Percentiles rank a stretch among this genome's conserved stretches.
phyloP scores from a whole-genome alignment of 1,140 invertebrate species.

The Theocolax elegans region DNA sequence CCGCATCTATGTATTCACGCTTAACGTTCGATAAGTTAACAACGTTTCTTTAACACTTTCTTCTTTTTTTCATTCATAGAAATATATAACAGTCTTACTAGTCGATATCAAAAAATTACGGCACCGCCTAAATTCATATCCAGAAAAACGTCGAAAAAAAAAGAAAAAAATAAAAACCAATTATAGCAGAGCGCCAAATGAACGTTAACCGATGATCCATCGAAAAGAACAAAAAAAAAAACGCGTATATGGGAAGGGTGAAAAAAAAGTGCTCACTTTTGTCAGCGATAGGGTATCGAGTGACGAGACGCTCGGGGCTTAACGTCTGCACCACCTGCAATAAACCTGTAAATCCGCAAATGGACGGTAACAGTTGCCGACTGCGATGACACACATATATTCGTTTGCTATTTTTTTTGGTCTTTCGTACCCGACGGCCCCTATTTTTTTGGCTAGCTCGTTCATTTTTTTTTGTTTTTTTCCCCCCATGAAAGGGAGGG shows the following conservation, averaged over 20 bases:
- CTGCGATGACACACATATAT: slow-evolving; percentile 9
- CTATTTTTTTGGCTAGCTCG: neutral
- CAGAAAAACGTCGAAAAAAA: no score
- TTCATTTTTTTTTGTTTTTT: neutral
- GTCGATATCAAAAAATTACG: no score
- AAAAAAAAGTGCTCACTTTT: slow-evolving; percentile 24
- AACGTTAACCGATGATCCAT: slow-evolving; percentile 30
- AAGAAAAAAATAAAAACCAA: no score
- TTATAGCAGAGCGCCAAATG: no score
- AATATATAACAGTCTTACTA: no score
- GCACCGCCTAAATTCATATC: no score
- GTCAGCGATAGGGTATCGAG: slow-evolving; percentile 23
- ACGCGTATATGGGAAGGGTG: neutral
- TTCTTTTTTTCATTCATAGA: no score
- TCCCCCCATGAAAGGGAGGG: neutral
- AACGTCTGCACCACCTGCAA: slow-evolving; percentile 31
- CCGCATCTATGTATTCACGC: no score
- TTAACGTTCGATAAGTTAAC: no score
- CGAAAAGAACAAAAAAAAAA: neutral
- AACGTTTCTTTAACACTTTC: no score
- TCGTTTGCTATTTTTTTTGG: neutral
- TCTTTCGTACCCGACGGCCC: neutral
- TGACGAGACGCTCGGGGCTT: slow-evolving; percentile 20
- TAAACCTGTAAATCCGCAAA: slow-evolving; percentile 40
- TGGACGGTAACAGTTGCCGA: slow-evolving; percentile 22